These are phyloP conservation scores for Bothrops jararaca DNA, from an alignment of 2,113 vertebrate genomes.

Conservation along the genomic window DNA sequence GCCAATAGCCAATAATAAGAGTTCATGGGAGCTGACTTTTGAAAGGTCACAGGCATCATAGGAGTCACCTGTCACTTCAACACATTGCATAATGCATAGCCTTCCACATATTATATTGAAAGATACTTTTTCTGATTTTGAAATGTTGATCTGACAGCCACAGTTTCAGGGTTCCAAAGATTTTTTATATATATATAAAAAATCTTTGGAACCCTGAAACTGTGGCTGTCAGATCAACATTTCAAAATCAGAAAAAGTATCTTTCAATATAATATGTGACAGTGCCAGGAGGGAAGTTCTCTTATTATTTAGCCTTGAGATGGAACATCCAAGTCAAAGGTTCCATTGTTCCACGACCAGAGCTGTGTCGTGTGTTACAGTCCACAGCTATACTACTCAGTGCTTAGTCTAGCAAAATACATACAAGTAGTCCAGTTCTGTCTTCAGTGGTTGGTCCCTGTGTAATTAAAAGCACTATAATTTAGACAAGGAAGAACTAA, in stretches of 20 bases:
- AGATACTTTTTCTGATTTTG: neutral
- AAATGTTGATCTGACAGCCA: neutral
- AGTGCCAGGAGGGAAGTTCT: neutral
- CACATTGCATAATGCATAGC: neutral
- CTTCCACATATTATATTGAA: neutral
- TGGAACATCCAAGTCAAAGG: neutral
- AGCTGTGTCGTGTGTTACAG: neutral
- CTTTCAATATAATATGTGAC: no score
- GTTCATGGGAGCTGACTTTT: neutral
- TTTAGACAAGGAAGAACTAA: neutral
- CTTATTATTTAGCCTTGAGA: neutral
- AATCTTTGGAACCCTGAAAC: no score
- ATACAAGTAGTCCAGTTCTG: neutral
- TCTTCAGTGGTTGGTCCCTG: neutral
- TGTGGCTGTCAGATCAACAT: no score
- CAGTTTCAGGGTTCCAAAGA: neutral
- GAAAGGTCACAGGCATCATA: neutral
- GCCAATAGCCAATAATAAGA: neutral
- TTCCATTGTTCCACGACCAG: neutral
- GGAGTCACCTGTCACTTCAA: neutral
- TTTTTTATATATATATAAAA: neutral
- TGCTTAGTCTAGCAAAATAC: neutral
- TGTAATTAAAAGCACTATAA: neutral
- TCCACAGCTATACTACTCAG: neutral
- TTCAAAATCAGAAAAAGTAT: no score